These are phyloP conservation scores for Drosophila ananassae DNA, from an alignment of 1,140 invertebrate species.

Conservation along the genomic window DNA sequence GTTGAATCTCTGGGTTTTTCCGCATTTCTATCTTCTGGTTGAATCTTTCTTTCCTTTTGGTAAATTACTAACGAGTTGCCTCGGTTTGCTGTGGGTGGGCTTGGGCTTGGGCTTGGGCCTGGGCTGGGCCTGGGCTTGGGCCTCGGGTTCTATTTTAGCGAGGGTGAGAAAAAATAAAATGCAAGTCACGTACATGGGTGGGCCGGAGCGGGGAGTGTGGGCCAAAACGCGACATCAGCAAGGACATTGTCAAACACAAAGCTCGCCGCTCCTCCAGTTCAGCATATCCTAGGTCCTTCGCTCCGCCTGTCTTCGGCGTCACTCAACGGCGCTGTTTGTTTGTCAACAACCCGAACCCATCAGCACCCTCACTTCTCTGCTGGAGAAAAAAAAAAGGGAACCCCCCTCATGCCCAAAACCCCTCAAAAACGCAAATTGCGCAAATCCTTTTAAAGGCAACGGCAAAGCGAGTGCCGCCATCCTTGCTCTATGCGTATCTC, in stretches of 20 bases:
- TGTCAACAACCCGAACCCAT: slow-evolving; percentile 67
- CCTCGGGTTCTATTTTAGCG: slow-evolving; percentile 6
- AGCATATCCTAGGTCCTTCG: slow-evolving; percentile 58
- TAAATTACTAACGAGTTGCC: slow-evolving; percentile 82
- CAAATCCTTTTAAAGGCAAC: slow-evolving; percentile 79
- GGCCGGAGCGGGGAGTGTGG: slow-evolving; percentile 2
- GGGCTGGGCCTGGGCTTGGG: neutral
- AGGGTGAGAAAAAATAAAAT: slow-evolving; percentile 63
- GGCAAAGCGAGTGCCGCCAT: slow-evolving; percentile 59
- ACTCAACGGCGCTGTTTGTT: slow-evolving; percentile 77
- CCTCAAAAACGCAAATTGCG: slow-evolving; percentile 67
- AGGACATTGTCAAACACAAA: slow-evolving; percentile 82
- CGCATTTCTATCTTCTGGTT: slow-evolving; percentile 16
- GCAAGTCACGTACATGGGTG: slow-evolving; percentile 70
- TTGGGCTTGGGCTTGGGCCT: neutral
- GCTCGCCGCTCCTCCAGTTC: slow-evolving; percentile 37
- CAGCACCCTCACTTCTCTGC: slow-evolving; percentile 15
- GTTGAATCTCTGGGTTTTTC: slow-evolving; percentile 16
- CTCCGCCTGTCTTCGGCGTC: slow-evolving; percentile 69
- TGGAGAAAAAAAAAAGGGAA: slow-evolving; percentile 14
- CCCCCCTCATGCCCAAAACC: slow-evolving; percentile 5
- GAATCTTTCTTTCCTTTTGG: slow-evolving; percentile 34
- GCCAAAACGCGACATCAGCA: slow-evolving; percentile 63
- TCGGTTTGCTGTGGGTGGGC: slow-evolving; percentile 26
- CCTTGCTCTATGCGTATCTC: slow-evolving; percentile 56